Base-by-base conservation (phyloP, 2,113 vertebrate genomes). In the Pachypanchax playfairii region DNA sequence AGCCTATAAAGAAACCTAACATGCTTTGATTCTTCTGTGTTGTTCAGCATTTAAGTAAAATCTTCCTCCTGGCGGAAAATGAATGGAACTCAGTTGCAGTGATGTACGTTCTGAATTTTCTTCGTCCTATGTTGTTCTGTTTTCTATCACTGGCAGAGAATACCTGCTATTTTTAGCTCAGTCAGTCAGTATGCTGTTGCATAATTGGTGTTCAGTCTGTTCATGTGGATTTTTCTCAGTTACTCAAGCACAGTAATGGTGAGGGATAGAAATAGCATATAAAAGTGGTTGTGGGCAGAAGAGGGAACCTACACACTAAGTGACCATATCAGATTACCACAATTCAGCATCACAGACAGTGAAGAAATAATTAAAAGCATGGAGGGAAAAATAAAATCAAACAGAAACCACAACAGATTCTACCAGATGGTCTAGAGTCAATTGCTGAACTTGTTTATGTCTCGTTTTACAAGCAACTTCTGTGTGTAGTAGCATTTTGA, bases 281-380 rank as follows among this genome's bases (percentile, higher is more conserved):
- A 58, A 26, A 48, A 33, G 38, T 35, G 15, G 53, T n/a, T 20
- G 62, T 81, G 68, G 77, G 80, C 62, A 56, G 65, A 38, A 58
- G 61, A 72, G 73, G 43, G 72, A 81, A 75, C 69, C 68, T 57
- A 70, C 77, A 67, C 69, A 64, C 58, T 76, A 33, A 56, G 42
- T 14, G 47, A 21, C 39, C 5, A 15, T 57, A 67, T 85, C 33
- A 73, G 62, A 64, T 77, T 58, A 67, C 35, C 54, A 28, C 42
- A 28, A 22, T 20, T 8, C 69, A 57, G 38, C 57, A 66, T 47
- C 47, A 67, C 63, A 52, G 46, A 60, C 1, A 50, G 25, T 11
- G 15, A 36, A n/a, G 13, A 17, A 31, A 22, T 17, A 21, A 35
- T 46, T 46, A n/a, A 35, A 47, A 64, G 36, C 0, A 18, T 33